These are phyloP conservation scores for Lateolabrax maculatus DNA, from an alignment of 2,797 vertebrate species.

Conservation along the genomic window DNA sequence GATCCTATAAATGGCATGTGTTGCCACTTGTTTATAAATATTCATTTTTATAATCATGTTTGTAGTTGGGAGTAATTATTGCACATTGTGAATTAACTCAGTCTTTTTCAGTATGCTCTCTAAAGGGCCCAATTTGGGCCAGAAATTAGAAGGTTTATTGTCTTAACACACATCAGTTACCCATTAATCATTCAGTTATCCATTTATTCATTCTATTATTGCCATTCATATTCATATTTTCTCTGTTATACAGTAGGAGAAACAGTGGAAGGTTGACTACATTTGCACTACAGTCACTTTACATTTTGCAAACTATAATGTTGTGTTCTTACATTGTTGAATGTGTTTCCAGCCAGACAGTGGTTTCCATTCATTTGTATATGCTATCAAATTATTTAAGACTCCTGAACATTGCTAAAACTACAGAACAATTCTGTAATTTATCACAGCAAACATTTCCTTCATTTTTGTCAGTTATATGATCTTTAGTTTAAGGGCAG, in stretches of 20 bases:
- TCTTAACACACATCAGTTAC: neutral
- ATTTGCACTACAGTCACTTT: neutral
- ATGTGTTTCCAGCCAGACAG: neutral
- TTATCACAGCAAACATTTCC: neutral
- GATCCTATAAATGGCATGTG: constrained; percentile 29
- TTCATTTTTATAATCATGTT: constrained; percentile 39
- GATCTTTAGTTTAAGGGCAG: neutral
- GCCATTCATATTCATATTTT: neutral
- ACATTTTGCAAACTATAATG: neutral
- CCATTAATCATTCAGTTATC: neutral
- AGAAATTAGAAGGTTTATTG: neutral
- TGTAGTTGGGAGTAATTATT: constrained; percentile 28
- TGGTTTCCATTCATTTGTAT: neutral
- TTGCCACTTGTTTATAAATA: constrained; percentile 30
- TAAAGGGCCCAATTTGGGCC: neutral
- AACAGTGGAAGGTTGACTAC: neutral
- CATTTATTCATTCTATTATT: neutral
- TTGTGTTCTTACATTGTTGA: neutral
- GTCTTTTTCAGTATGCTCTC: neutral
- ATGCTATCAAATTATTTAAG: neutral
- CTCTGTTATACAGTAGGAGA: neutral
- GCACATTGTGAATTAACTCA: constrained; percentile 11
- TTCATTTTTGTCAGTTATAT: neutral
- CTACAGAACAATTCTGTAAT: too few species aligned
- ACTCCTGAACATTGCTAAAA: neutral